Evolutionary conservation across 2,888 invertebrate species (phyloP).

Genomic region (Caenorhabditis angaria): DNA sequence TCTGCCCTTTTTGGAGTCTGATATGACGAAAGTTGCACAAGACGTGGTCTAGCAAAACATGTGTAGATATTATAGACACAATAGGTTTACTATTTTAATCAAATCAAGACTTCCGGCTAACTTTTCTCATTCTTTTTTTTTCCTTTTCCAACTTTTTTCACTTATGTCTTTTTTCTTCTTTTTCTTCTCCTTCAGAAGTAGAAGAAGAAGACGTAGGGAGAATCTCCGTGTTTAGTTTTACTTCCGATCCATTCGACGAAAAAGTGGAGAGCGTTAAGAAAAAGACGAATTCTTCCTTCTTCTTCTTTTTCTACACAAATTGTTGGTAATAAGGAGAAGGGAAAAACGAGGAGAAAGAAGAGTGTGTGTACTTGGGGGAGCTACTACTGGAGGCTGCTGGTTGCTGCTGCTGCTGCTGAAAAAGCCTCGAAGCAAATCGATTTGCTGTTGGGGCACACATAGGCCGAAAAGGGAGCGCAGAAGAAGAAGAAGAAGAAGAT

Average conservation of each 20-base stretch:
- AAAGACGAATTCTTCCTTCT: slow-evolving; percentile 14
- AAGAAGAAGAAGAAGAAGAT: slow-evolving; percentile 8
- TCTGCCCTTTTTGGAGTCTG: too few relatives aligned
- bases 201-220: background rate
- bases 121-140: too few relatives aligned
- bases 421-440: background rate
- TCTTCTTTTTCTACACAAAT: slow-evolving; percentile 24
- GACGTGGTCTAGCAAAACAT: too few relatives aligned
- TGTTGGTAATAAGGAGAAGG: slow-evolving; percentile 41
- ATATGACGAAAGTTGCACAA: too few relatives aligned
- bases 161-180: background rate
- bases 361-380: slow-evolving; percentile 9
- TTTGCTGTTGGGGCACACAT: background rate
- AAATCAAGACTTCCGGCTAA: too few relatives aligned
- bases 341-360: slow-evolving; percentile 11
- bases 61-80: too few relatives aligned
- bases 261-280: slow-evolving; percentile 2
- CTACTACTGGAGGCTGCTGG: background rate
- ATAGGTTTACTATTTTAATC: too few relatives aligned
- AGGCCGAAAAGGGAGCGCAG: slow-evolving; percentile 8
- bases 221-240: slow-evolving; percentile 2
- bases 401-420: slow-evolving; percentile 16
- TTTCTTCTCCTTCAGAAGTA: background rate
- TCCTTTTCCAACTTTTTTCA: background rate
- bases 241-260: background rate